Evolutionary conservation across 2,113 vertebrate genomes (phyloP), one percentile per base, ranked within the genome.

Genomic region (Sceloporus tristichus): DNA sequence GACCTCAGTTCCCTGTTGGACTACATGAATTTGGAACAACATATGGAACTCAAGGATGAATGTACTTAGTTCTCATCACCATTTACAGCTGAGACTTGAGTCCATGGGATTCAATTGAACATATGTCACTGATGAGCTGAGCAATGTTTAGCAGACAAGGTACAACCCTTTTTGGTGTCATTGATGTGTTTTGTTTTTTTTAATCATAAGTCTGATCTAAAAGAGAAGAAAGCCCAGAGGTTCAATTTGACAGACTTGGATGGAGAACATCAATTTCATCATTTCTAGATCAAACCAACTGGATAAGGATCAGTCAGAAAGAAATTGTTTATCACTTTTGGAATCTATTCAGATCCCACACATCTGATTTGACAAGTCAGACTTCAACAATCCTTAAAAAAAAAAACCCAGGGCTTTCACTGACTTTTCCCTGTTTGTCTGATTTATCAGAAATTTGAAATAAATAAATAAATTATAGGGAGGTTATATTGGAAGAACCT

Each of bases 91-190:
- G 48, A 73, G 68, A 73, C 68, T 14, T 84, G 66, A n/a, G 25
- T 54, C 29, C 27, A 71, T 71, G 8, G 27, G 82, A 71, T 84
- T 53, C 42, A 27, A 38, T 82, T 66, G 23, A 82, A 66, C 89
- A 81, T 87, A 89, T 85, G 87, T 87, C 19, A 82, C 91, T 78
- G 77, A 89, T 90, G 92, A n/a, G 71, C 92, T 94, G 91, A 90
- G 88, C 88, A 68, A 85, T 91, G 92, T 91, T 92, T 90, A 74
- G 86, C 86, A 94, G 92, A 94, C 68, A 91, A 93, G 92, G 92
- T 94, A 93, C 48, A 84, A 73, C 40, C 18, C 68, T 29, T 71
- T 82, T 42, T 62, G 59, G 59, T 62, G 59, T 62, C 59, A 62
- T 14, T 62, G 13, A 16, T 62, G 27, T 7, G 29, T 8, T 1